A percentile compares a stretch with the other conserved stretches of the same genome.
Evolutionary conservation across 1,140 invertebrate species (phyloP).

Genomic region (Tribolium castaneum): DNA sequence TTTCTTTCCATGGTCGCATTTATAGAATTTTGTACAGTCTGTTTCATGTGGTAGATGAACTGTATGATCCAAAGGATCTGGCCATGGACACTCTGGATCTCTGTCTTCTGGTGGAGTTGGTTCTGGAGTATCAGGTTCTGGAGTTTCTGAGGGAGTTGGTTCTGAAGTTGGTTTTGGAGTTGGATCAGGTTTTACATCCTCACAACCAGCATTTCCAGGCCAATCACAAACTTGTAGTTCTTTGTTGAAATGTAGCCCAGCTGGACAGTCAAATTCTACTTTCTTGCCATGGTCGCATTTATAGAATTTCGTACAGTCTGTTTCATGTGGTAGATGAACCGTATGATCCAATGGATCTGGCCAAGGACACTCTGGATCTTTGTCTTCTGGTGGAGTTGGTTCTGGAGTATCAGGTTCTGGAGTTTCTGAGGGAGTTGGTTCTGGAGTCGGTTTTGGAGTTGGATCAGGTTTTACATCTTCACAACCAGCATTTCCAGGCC

Average conservation of each 20-base stretch:
- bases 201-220: conserved; percentile 19
- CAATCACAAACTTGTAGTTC: conserved; percentile 54
- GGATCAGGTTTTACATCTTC: not conserved
- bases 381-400: not conserved
- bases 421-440: not conserved
- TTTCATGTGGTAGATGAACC: conserved; percentile 65
- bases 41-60: conserved; percentile 65
- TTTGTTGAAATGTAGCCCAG: conserved; percentile 66
- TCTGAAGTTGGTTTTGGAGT: not conserved
- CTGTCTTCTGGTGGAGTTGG: not conserved
- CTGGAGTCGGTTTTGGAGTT: not conserved
- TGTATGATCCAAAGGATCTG: conserved; percentile 32
- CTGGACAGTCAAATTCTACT: conserved; percentile 64
- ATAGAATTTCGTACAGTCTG: conserved; percentile 68
- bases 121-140: not conserved
- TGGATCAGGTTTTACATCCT: not conserved
- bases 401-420: not conserved
- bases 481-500: conserved; percentile 34
- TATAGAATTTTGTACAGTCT: conserved; percentile 68
- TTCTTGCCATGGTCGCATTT: conserved; percentile 67
- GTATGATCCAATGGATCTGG: conserved; percentile 35
- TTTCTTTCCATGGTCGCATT: conserved; percentile 66
- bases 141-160: not conserved
- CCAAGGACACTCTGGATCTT: not conserved
- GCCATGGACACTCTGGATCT: not conserved